Conservation (phyloP, 2,797 vertebrate genomes). For the Sebastolobus altivelis region DNA sequence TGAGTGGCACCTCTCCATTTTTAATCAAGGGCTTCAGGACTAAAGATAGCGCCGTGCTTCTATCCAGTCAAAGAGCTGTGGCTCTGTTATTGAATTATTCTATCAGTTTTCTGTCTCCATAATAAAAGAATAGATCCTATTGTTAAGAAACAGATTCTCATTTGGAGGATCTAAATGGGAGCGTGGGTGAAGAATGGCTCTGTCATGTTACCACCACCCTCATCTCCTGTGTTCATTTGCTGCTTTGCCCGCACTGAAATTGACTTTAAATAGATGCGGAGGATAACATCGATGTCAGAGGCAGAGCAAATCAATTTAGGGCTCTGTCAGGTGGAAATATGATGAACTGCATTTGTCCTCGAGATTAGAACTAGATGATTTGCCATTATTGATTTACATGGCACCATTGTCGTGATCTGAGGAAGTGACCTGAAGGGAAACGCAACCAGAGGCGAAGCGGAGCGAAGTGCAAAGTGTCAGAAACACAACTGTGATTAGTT, state of each 20-base stretch:
- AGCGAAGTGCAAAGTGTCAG: background rate
- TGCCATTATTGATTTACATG: background rate
- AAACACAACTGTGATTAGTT: background rate
- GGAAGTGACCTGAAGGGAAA: too few relatives aligned
- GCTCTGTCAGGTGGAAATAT: constrained; percentile 38
- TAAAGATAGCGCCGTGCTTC: constrained; percentile 42
- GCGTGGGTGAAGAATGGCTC: constrained; percentile 39
- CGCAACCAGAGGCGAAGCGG: background rate
- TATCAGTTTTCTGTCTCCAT: constrained; percentile 35
- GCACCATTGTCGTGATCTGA: background rate
- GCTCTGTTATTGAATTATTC: constrained; percentile 50
- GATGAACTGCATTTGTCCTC: constrained; percentile 39
- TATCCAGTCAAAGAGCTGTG: constrained; percentile 13
- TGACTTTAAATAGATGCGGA: constrained; percentile 26
- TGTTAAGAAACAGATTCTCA: constrained; percentile 41
- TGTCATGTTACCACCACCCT: constrained; percentile 35
- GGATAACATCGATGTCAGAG: constrained; percentile 33
- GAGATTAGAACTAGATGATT: constrained; percentile 17
- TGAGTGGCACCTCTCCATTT: constrained; percentile 60
- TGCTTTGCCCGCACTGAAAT: background rate
- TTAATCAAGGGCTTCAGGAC: constrained; percentile 54
- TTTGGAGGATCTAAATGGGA: constrained; percentile 37
- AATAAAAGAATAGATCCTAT: constrained; percentile 38
- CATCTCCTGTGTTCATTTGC: constrained; percentile 29
- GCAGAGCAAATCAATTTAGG: background rate